A percentile compares a stretch with the other conserved stretches of the same genome.
These are phyloP conservation scores for Crocodylus rhombifer DNA, from an alignment of 2,797 vertebrate species.

Conservation along the genomic window DNA sequence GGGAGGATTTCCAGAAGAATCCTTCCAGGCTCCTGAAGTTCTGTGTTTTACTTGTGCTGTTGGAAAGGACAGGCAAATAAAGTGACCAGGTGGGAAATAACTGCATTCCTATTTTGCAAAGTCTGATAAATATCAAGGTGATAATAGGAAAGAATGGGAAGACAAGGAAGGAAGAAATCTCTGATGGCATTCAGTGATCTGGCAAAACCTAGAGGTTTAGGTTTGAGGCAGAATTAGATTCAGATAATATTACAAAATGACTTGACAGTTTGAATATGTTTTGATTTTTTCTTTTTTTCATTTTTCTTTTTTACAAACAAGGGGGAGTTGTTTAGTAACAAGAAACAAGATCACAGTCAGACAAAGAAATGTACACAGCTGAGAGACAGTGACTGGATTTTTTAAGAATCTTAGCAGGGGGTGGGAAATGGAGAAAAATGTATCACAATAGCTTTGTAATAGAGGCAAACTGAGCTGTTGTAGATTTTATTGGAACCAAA, in stretches of 20 bases:
- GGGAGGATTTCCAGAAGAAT: background rate
- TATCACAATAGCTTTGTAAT: background rate
- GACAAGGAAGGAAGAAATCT: background rate
- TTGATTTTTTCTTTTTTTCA: background rate
- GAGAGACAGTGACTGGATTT: background rate
- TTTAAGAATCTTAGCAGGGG: background rate
- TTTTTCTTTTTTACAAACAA: background rate
- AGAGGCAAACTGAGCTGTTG: background rate
- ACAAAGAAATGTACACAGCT: background rate
- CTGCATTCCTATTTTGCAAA: background rate
- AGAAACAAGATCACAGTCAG: background rate
- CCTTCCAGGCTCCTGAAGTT: background rate
- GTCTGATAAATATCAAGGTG: background rate
- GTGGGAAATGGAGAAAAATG: accelerated
- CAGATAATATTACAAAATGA: background rate
- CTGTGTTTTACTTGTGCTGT: background rate
- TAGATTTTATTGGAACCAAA: background rate
- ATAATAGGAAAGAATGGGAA: background rate
- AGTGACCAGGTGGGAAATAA: background rate
- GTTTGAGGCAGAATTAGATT: background rate
- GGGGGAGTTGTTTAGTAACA: background rate
- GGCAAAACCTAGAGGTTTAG: background rate
- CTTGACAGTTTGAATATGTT: background rate
- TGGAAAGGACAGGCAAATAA: background rate
- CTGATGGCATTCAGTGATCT: background rate